Base-by-base conservation (phyloP, 2,797 vertebrate genomes). In the Cyclura pinguis region DNA sequence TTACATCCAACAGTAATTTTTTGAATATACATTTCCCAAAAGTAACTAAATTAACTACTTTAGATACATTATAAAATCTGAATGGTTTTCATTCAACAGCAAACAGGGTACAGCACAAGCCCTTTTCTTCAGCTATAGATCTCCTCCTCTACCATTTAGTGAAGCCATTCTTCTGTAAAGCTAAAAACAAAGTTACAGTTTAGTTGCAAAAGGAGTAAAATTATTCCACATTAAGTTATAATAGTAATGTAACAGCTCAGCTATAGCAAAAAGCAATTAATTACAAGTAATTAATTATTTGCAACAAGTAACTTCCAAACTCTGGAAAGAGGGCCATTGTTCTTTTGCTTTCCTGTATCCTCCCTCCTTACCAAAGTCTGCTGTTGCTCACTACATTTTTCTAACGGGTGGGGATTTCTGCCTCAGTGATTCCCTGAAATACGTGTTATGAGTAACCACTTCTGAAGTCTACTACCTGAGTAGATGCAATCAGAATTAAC, bases 391-490 rank as follows among this genome's bases (percentile, higher is more conserved):
- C 87, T 50, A 47, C 24, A 47, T 12, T 88, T 55, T 77, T 78
- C 6, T 52, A 76, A 27, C 80, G 47, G n/a, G 3, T 67, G 35
- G 55, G 90, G 86, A 77, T 80, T 22, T 69, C 81, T 95, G 94
- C 95, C 4, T 96, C 92, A 95, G n/a, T 20, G 6, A 35, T 86
- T 86, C 91, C 67, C 84, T 93, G 91, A 92, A 94, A 67, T 76
- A 57, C 87, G 35, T 72, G 85, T 6, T 6, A 77, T 95, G 95
- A 96, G 87, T 96, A 94, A 94, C 14, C 64, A 78, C 55, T 72
- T 69, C 6, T 76, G 5, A 20, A 57, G 1, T 80, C 38, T 47
- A 57, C 67, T 80, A 47, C 10, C 59, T 50, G 80, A 55, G 35
- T 76, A 76, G 52, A 52, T 83, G 52, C 73, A 29, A 81, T 92